Evolutionary conservation across 2,888 invertebrate genomes (phyloP).

Genomic region (Hololepta plana): DNA sequence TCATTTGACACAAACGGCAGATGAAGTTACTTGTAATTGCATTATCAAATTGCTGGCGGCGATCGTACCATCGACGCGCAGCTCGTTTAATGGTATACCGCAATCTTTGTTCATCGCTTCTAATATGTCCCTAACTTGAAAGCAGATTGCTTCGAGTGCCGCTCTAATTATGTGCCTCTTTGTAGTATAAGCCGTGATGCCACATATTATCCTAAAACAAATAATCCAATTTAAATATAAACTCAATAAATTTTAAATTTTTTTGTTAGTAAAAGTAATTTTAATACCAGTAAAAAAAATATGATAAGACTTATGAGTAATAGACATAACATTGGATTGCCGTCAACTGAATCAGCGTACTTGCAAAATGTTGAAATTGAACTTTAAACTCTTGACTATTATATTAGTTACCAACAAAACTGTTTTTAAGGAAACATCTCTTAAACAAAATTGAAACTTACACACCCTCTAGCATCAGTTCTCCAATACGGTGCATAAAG

Average conservation of each 20-base stretch:
- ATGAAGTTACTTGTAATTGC: constrained; percentile 55
- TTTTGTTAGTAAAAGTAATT: too few relatives aligned
- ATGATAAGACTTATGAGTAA: background rate
- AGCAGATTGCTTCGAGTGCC: constrained; percentile 87
- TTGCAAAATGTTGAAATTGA: too few relatives aligned
- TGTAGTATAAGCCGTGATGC: constrained; percentile 81
- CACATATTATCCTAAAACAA: constrained; percentile 56
- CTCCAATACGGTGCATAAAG: constrained; percentile 97
- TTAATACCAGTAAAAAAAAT: background rate
- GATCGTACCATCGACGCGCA: constrained; percentile 91
- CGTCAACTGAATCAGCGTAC: too few relatives aligned
- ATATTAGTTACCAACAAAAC: too few relatives aligned
- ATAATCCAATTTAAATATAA: too few relatives aligned
- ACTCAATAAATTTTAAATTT: too few relatives aligned
- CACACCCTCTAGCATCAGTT: constrained; percentile 80
- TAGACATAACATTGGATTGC: too few relatives aligned
- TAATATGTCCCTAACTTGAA: constrained; percentile 85
- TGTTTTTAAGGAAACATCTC: background rate
- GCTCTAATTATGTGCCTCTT: constrained; percentile 89
- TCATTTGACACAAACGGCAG: background rate
- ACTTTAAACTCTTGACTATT: too few relatives aligned
- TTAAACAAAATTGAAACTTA: constrained; percentile 19
- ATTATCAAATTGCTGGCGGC: constrained; percentile 77
- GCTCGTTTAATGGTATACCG: constrained; percentile 59
- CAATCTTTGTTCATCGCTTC: constrained; percentile 92